Percentiles rank a stretch among this genome's conserved stretches.
Evolutionary conservation across 2,797 vertebrate genomes (phyloP).

Genomic region (Neosilurus hyrtlii): DNA sequence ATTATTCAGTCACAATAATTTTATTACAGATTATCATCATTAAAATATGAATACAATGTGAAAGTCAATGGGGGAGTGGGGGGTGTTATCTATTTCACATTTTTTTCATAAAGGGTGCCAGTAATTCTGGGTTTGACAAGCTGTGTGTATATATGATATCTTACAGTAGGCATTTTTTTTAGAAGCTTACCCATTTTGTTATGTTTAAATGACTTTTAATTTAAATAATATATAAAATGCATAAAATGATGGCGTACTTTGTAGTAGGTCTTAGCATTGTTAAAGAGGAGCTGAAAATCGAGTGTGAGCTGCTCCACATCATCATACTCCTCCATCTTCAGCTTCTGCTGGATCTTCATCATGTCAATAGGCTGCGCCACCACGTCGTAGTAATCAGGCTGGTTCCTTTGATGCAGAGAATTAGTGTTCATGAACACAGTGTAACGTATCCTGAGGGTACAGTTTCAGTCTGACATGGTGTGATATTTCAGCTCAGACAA

Average conservation of each 20-base stretch:
- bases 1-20: neutral
- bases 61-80: neutral
- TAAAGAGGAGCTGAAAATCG: slow-evolving; percentile 95
- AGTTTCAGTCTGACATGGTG: neutral
- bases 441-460: neutral
- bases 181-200: neutral
- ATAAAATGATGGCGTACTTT: slow-evolving; percentile 76
- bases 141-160: neutral
- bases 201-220: neutral
- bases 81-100: neutral
- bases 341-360: slow-evolving; percentile 99
- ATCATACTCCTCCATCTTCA: slow-evolving; percentile 99
- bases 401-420: slow-evolving; percentile 77
- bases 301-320: slow-evolving; percentile 91
- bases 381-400: slow-evolving; percentile 97
- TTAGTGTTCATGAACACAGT: neutral
- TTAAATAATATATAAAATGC: too few relatives aligned
- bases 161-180: neutral
- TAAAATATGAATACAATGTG: neutral
- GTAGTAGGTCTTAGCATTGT: slow-evolving; percentile 95
- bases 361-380: slow-evolving; percentile 98
- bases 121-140: neutral
- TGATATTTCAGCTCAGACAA: neutral
- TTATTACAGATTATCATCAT: neutral
- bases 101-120: neutral